Conservation (phyloP, 2,888 invertebrate species). For the Erebia epiphron region DNA sequence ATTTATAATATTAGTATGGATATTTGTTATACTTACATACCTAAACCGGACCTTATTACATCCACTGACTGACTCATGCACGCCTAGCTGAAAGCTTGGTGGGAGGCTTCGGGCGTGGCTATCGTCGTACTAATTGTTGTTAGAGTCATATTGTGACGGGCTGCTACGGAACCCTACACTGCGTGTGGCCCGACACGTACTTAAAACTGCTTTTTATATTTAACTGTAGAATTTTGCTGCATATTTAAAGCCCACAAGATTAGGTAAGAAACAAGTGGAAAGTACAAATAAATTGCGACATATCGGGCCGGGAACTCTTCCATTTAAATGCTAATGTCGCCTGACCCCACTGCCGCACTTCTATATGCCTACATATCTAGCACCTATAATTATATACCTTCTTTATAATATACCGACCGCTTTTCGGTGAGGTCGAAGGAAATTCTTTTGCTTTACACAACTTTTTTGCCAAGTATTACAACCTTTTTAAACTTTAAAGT, state of each 20-base stretch:
- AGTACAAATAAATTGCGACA: conserved; percentile 4
- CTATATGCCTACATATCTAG: conserved; percentile 2
- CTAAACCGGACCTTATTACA: too few species aligned
- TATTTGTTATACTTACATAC: too few species aligned
- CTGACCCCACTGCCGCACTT: neutral
- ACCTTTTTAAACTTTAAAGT: neutral
- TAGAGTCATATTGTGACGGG: too few species aligned
- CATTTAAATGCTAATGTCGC: conserved; percentile 23
- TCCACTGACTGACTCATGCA: too few species aligned
- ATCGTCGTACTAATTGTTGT: too few species aligned
- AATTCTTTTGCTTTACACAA: neutral
- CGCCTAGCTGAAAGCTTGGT: too few species aligned
- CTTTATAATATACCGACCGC: neutral
- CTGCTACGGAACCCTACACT: too few species aligned
- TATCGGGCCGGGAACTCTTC: conserved; percentile 1
- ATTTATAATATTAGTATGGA: too few species aligned
- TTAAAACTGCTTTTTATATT: too few species aligned
- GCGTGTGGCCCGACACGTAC: too few species aligned
- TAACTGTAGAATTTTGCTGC: neutral
- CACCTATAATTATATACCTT: neutral
- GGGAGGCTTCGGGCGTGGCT: too few species aligned
- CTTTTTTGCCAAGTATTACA: neutral
- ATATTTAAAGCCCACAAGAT: neutral
- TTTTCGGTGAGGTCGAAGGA: conserved; percentile 6
- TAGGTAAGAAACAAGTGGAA: conserved; percentile 4